Evolutionary conservation across 53 echinoderm and acorn worm genomes (phyloP), one percentile per base, ranked within the genome.

Genomic region (Henricia sp.): DNA sequence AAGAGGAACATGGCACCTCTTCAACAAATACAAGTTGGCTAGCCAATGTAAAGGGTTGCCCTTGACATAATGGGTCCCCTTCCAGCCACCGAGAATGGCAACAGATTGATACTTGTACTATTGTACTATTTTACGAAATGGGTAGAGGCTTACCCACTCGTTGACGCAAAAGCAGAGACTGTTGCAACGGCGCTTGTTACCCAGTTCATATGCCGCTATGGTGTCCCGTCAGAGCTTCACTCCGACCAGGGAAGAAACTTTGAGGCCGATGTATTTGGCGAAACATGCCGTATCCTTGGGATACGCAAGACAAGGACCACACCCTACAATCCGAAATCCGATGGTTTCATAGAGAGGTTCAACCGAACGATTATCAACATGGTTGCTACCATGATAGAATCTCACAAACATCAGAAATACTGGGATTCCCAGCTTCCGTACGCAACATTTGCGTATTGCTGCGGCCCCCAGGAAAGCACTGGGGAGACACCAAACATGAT

Each of bases 401-500:
- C 82, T n/a, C 13, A n/a, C 24, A 63, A 35, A 9, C 27, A 29
- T 1, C 67, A 83, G 37, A 36, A 67, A 2, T 83, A 89, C 40
- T 89, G 75, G 89, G 75, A 89, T 36, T 3, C 40, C 8, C 21
- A 75, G 19, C 17, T 91, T 3, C 83, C 87, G 25, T 87, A 28
- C 26, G 87, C 53, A 1, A 82, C 56, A n/a, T 69, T 87, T 12
- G 91, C 91, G 2, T 87, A 91, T 38, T 35, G 91, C 40, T 58
- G 66, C 23, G 43, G 84, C 0, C 67, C 53, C 1, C 91, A 91
- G 37, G 87, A 87, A 26, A 68, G 71, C 0, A 87, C 76, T 0
- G 63, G 73, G 19, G 86, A 83, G 41, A 68, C 84, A 3, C 87
- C 91, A 39, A 83, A 83, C 24, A 86, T 76, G 83, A 74, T 83